phyloP scores from a whole-genome alignment of 2,797 vertebrate species.

The Vipera latastei region DNA sequence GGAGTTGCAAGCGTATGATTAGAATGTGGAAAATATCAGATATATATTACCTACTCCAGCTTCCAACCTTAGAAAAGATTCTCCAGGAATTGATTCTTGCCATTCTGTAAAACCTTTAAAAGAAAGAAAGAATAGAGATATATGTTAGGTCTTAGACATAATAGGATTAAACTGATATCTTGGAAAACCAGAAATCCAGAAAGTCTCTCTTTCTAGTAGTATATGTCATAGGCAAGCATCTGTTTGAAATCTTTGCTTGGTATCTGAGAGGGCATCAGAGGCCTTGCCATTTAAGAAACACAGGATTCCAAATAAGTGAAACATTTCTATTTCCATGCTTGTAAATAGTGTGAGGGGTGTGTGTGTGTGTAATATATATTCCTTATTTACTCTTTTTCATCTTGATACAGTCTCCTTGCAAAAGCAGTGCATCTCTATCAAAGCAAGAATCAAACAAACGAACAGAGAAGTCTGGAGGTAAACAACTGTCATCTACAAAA shows the following conservation, averaged over 20 bases:
- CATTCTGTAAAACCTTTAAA: background rate
- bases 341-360: background rate
- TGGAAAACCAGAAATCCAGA: background rate
- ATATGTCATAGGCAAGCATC: background rate
- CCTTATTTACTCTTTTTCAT: conserved; percentile 43
- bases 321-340: background rate
- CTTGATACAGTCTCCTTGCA: conserved; percentile 77
- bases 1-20: background rate
- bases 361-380: background rate
- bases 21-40: background rate
- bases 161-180: background rate
- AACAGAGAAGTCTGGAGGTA: conserved; percentile 70
- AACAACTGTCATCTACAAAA: conserved; percentile 68
- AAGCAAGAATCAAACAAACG: conserved; percentile 74
- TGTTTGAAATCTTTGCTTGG: background rate
- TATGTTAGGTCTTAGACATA: background rate
- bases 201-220: background rate
- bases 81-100: background rate
- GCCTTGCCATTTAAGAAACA: background rate
- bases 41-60: background rate
- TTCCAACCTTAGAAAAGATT: background rate
- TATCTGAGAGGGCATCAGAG: background rate
- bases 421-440: conserved; percentile 74
- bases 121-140: background rate
- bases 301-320: background rate